These are phyloP conservation scores for Sialia sialis DNA, from an alignment of 2,113 vertebrate genomes.

Conservation along the genomic window DNA sequence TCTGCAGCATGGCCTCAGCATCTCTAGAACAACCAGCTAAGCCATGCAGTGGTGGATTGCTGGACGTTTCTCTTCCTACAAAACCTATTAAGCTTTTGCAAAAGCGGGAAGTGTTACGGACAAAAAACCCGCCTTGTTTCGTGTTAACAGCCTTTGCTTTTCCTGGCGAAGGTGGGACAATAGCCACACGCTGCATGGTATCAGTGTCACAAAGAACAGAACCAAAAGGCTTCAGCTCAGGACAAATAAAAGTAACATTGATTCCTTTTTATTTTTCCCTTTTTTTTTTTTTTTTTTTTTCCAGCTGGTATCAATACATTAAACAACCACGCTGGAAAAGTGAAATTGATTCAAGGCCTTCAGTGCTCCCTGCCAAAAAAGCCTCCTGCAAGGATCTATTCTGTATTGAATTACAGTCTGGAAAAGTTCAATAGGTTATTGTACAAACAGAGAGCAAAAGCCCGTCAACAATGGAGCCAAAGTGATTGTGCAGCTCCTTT, in stretches of 20 bases:
- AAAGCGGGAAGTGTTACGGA: neutral
- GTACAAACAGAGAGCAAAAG: slow-evolving; percentile 69
- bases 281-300: neutral
- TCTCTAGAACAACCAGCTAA: neutral
- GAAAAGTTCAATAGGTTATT: slow-evolving; percentile 71
- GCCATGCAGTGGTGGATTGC: neutral
- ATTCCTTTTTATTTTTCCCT: slow-evolving; percentile 48
- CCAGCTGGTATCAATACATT: slow-evolving; percentile 62
- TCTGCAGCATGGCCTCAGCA: neutral
- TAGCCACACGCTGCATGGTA: slow-evolving; percentile 46
- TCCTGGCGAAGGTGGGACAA: slow-evolving; percentile 45
- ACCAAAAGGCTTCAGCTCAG: slow-evolving; percentile 52
- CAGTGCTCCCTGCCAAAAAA: slow-evolving; percentile 66
- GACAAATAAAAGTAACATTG: slow-evolving; percentile 70
- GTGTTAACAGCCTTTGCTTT: slow-evolving; percentile 38
- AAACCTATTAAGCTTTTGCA: slow-evolving; percentile 13
- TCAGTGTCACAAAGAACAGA: slow-evolving; percentile 55
- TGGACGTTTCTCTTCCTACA: neutral
- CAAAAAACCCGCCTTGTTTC: slow-evolving; percentile 23
- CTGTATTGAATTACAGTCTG: slow-evolving; percentile 69
- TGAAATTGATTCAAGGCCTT: slow-evolving; percentile 69
- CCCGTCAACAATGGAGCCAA: slow-evolving; percentile 56
- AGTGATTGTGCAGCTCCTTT: slow-evolving; percentile 54
- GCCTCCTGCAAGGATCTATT: slow-evolving; percentile 67
- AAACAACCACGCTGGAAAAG: slow-evolving; percentile 65